phyloP scores from a whole-genome alignment of 2,113 vertebrate species.

The Platichthys flesus region DNA sequence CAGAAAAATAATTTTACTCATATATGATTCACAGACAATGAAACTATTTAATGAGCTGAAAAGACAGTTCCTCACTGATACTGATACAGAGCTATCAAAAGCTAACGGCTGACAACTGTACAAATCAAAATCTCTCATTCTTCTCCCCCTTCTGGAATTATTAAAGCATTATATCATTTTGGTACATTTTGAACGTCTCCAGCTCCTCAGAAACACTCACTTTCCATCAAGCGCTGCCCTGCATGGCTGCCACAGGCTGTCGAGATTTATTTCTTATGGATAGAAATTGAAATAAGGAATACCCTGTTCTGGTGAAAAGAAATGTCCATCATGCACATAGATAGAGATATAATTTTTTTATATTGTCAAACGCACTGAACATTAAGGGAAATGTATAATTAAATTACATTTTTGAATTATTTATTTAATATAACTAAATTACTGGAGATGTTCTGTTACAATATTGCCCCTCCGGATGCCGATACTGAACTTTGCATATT shows the following conservation, averaged over 20 bases:
- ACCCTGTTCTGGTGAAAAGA: not conserved
- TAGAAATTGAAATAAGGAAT: slow-evolving; percentile 14
- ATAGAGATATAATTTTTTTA: not conserved
- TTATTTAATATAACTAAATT: too few relatives aligned
- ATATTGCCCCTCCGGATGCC: too few relatives aligned
- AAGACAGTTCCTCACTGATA: not conserved
- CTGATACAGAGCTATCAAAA: slow-evolving; percentile 25
- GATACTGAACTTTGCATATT: too few relatives aligned
- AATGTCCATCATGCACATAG: not conserved
- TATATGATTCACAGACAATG: not conserved
- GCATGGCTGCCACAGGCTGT: slow-evolving; percentile 19
- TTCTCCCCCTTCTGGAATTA: slow-evolving; percentile 28
- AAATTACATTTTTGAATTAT: not conserved
- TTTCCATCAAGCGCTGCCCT: slow-evolving; percentile 24
- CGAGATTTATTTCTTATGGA: slow-evolving; percentile 12
- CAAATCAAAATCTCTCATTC: slow-evolving; percentile 48
- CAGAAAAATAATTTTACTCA: not conserved
- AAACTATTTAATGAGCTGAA: not conserved
- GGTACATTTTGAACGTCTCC: slow-evolving; percentile 24
- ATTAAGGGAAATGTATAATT: not conserved
- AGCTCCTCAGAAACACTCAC: slow-evolving; percentile 17
- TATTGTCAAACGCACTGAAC: not conserved
- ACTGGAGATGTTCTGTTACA: too few relatives aligned
- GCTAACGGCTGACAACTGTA: slow-evolving; percentile 28
- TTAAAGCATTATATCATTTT: slow-evolving; percentile 63